phyloP scores from a whole-genome alignment of 2,888 invertebrate species.

The Pseudoips prasinana region DNA sequence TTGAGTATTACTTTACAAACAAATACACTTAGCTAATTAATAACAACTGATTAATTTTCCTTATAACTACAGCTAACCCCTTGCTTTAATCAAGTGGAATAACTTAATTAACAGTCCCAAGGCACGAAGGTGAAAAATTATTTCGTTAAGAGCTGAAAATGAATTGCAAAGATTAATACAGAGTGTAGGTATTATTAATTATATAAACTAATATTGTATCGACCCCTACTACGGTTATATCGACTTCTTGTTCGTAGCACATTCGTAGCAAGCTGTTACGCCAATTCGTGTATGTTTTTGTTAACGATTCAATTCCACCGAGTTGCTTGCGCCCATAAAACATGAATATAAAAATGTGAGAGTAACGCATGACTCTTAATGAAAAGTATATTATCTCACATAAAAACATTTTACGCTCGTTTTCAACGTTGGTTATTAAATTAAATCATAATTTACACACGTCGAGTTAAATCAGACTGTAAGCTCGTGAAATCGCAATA shows the following conservation, averaged over 20 bases:
- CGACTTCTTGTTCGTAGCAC: constrained; percentile 12
- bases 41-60: constrained; percentile 25
- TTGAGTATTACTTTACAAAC: no score
- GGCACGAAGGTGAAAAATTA: constrained; percentile 35
- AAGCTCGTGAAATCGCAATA: constrained; percentile 71
- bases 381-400: constrained; percentile 76
- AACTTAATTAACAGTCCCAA: constrained; percentile 33
- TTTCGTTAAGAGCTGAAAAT: constrained; percentile 29
- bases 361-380: constrained; percentile 70
- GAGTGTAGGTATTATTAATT: constrained; percentile 21
- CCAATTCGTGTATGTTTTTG: constrained; percentile 43
- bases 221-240: constrained; percentile 3
- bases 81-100: constrained; percentile 31
- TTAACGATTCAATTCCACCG: constrained; percentile 50
- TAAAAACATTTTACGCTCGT: constrained; percentile 75
- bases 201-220: constrained; percentile 17
- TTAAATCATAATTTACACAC: constrained; percentile 78
- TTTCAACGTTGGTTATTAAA: constrained; percentile 74
- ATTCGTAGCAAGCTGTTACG: constrained; percentile 33
- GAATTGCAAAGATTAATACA: constrained; percentile 24
- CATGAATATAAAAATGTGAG: constrained; percentile 61
- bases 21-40: no score
- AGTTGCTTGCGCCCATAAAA: constrained; percentile 56
- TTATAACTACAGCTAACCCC: constrained; percentile 21
- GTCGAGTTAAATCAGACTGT: constrained; percentile 70